A percentile compares a stretch with the other conserved stretches of the same genome.
phyloP scores from a whole-genome alignment of 2,797 vertebrate species.

The Syngnathus rostellatus region DNA sequence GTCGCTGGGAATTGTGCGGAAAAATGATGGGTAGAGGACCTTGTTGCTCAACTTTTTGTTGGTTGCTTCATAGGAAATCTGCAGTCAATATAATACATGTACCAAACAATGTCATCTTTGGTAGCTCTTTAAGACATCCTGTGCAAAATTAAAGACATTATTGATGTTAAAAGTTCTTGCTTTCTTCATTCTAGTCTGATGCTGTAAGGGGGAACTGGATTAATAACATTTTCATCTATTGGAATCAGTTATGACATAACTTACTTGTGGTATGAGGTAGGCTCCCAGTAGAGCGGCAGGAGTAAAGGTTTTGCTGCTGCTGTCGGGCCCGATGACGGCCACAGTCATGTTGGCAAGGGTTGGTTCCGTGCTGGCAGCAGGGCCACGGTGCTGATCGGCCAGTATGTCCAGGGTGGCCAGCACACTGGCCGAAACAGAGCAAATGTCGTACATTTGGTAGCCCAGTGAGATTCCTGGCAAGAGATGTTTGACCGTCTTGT shows the following conservation, averaged over 20 bases:
- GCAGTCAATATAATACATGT: neutral
- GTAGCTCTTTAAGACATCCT: too few species aligned
- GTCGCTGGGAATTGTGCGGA: constrained; percentile 74
- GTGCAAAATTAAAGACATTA: too few species aligned
- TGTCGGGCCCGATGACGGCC: constrained; percentile 77
- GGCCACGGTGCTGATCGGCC: constrained; percentile 32
- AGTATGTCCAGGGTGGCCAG: constrained; percentile 67
- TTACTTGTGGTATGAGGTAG: constrained; percentile 75
- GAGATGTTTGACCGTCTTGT: constrained; percentile 42
- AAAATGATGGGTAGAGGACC: constrained; percentile 62
- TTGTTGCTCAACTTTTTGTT: constrained; percentile 66
- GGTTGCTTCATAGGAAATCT: constrained; percentile 75
- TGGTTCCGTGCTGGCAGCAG: neutral
- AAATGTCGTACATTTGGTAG: constrained; percentile 73
- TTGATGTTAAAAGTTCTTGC: too few species aligned
- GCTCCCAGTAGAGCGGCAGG: constrained; percentile 66
- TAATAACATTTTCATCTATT: neutral
- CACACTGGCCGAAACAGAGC: constrained; percentile 61
- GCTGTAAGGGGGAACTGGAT: too few species aligned
- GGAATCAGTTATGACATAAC: neutral
- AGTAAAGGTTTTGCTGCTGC: constrained; percentile 61
- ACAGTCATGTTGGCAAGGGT: constrained; percentile 31
- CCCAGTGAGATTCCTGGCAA: constrained; percentile 73
- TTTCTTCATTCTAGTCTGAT: too few species aligned
- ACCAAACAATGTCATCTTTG: too few species aligned